Percentiles rank a stretch among this genome's conserved stretches.
These are phyloP conservation scores for Zaprionus africanus DNA, from an alignment of 1,140 invertebrate genomes.

Conservation along the genomic window DNA sequence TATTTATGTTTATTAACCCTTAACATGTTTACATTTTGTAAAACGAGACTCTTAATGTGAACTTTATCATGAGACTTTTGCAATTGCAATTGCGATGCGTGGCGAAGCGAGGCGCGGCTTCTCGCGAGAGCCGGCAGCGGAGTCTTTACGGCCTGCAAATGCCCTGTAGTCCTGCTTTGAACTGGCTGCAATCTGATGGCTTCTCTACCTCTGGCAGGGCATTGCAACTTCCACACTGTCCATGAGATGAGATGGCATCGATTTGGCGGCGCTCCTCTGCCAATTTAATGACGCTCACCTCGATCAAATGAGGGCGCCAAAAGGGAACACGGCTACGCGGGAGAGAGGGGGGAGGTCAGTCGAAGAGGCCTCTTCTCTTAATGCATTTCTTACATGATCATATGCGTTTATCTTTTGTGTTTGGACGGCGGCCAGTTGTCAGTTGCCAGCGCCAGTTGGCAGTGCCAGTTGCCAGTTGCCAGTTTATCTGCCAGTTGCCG, in stretches of 20 bases:
- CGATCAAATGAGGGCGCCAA: slow-evolving; percentile 13
- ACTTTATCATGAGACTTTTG: slow-evolving; percentile 76
- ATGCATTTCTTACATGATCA: slow-evolving; percentile 83
- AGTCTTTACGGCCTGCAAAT: not conserved
- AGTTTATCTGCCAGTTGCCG: slow-evolving; percentile 53
- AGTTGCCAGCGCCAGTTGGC: not conserved
- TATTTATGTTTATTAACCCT: slow-evolving; percentile 84
- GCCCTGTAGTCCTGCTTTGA: not conserved
- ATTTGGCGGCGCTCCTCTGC: slow-evolving; percentile 73
- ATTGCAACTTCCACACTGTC: slow-evolving; percentile 34
- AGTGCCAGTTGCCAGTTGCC: slow-evolving; percentile 58
- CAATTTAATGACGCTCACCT: slow-evolving; percentile 71
- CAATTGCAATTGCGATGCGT: slow-evolving; percentile 56
- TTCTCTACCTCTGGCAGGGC: slow-evolving; percentile 38
- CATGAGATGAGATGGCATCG: slow-evolving; percentile 51
- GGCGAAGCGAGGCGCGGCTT: slow-evolving; percentile 23
- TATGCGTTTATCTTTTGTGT: slow-evolving; percentile 80
- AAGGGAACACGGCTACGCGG: not conserved
- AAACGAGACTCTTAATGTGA: slow-evolving; percentile 84
- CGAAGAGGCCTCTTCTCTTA: slow-evolving; percentile 47
- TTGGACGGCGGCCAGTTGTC: slow-evolving; percentile 57
- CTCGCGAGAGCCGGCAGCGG: not conserved
- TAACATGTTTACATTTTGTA: slow-evolving; percentile 84
- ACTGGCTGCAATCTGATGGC: not conserved
- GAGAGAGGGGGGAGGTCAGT: not conserved